Evolutionary conservation across 2,113 vertebrate species (phyloP).

Genomic region (Panurus biarmicus): DNA sequence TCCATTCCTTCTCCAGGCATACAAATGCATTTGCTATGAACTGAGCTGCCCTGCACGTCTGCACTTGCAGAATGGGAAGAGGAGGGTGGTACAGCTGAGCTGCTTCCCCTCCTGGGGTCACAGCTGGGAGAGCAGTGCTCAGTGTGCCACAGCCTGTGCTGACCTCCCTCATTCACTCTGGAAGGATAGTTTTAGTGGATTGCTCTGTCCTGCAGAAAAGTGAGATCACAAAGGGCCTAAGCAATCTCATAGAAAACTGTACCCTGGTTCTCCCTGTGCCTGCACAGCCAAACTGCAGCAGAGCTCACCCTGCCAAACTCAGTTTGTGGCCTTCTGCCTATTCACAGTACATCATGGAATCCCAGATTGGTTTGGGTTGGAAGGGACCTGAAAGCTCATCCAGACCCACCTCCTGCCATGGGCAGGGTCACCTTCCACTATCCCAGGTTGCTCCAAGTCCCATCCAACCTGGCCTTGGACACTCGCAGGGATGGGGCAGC

Average conservation of each 20-base stretch:
- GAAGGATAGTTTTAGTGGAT: neutral
- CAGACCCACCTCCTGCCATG: no score
- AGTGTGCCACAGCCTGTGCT: neutral
- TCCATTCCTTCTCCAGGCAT: neutral
- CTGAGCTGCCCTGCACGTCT: neutral
- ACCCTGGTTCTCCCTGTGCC: neutral
- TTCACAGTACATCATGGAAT: neutral
- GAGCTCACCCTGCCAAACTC: neutral
- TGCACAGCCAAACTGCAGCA: neutral
- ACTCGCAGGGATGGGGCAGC: neutral
- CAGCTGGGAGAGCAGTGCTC: neutral
- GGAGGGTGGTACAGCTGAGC: neutral
- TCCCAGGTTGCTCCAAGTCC: neutral
- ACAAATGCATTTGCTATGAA: neutral
- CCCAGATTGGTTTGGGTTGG: neutral
- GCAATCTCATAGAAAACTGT: neutral
- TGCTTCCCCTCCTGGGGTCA: neutral
- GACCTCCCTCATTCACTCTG: neutral
- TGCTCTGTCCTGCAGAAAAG: neutral
- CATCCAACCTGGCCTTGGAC: no score
- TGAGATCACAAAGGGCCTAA: neutral
- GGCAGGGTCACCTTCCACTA: neutral
- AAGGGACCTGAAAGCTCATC: neutral
- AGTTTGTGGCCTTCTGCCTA: neutral
- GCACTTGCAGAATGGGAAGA: neutral